Base-by-base conservation (phyloP, 1,140 invertebrate species). In the Leptopilina boulardi region DNA sequence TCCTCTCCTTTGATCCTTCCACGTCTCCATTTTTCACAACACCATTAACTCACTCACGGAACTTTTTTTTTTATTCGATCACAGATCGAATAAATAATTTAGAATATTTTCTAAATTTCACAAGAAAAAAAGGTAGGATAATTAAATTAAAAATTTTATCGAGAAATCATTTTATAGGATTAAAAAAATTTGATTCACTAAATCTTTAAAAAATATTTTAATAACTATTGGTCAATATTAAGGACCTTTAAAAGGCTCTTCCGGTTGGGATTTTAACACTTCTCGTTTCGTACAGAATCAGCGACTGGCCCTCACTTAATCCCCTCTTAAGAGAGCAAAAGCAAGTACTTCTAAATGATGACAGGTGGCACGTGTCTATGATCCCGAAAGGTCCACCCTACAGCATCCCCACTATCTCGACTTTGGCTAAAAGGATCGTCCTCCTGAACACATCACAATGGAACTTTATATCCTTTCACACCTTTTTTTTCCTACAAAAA, bases 321-420 rank as follows among this genome's bases (percentile, higher is more conserved):
- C 83, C 47, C 75, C 72, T 85, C 76, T 77, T 70, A 74, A 80
- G 80, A 74, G 75, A 77, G 44, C 83, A 77, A 84, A 85, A 82
- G 82, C 83, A 77, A 85, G 80, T 78, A 83, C 83, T 74, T 82
- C 75, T 74, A 79, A 83, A 84, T 83, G 81, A 85, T 85, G 84
- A 85, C 83, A 85, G 82, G 84, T 85, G 82, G 84, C 84, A 85
- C 84, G 84, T 85, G 84, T 82, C 84, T 66, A 80, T 78, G 83
- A 84, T 85, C 83, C 83, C 80, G n/a, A 82, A 83, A 80, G 82
- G 78, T 83, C 78, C 84, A 82, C 83, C 84, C 59, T 13, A 66
- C 83, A 84, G 71, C 77, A 70, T 78, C 70, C 80, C 82, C 82
- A 75, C 84, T 59, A 80, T n/a, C n/a, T n/a, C 70, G 1, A 47